Conservation (phyloP, 2,113 vertebrate genomes). For the Neomonachus schauinslandi region DNA sequence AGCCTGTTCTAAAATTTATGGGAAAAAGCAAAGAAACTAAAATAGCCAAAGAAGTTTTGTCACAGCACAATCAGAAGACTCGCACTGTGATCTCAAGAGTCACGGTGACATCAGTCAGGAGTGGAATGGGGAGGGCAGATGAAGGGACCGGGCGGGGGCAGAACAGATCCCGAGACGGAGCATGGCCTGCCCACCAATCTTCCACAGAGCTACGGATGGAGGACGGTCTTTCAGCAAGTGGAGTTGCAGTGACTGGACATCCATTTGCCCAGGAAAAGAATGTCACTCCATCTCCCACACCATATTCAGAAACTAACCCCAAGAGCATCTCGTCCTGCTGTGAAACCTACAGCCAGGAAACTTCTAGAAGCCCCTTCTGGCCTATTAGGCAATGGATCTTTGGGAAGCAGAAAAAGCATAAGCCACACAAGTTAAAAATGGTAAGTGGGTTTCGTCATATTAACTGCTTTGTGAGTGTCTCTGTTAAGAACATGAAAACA, state of each 20-base stretch:
- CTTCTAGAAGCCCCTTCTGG: background rate
- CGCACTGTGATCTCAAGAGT: background rate
- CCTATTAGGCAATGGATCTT: background rate
- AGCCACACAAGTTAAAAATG: background rate
- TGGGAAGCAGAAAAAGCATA: background rate
- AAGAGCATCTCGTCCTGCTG: background rate
- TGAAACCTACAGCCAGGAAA: background rate
- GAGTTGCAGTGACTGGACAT: background rate
- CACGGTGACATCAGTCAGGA: background rate
- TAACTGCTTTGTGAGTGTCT: background rate
- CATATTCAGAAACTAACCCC: too few species aligned
- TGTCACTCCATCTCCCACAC: background rate
- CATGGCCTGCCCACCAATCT: background rate
- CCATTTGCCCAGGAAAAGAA: background rate
- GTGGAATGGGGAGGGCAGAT: background rate
- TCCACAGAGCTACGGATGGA: background rate
- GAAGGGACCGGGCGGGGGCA: fast-evolving
- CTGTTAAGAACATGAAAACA: background rate
- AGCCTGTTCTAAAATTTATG: background rate
- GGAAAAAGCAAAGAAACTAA: background rate
- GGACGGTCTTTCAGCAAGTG: background rate
- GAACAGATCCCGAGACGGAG: background rate
- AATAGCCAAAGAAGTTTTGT: background rate
- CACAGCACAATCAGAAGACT: background rate
- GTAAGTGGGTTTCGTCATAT: background rate